These are phyloP conservation scores for Listronotus bonariensis DNA, from an alignment of 1,140 invertebrate genomes.

Conservation along the genomic window DNA sequence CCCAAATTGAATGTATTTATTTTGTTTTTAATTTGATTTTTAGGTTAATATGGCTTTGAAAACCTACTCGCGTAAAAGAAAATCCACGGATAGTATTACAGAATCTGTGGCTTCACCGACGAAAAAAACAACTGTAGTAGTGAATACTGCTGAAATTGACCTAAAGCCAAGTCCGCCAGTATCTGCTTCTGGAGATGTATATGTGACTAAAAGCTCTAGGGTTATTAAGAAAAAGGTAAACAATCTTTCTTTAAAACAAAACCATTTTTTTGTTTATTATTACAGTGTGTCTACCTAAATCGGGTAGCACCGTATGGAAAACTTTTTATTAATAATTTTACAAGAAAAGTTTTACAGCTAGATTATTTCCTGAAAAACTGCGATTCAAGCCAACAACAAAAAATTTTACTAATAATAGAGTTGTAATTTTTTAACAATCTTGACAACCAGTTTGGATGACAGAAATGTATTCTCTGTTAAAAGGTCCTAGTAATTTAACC, in stretches of 20 bases:
- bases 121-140: constrained; percentile 29
- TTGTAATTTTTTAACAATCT: no score
- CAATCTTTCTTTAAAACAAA: background rate
- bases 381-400: no score
- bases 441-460: no score
- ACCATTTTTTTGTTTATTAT: background rate
- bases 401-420: no score
- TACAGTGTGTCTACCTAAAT: no score
- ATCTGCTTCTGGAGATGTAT: constrained; percentile 35
- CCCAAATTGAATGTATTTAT: no score
- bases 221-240: constrained; percentile 65
- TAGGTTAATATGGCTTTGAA: constrained; percentile 44
- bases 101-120: constrained; percentile 18
- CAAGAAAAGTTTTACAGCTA: no score
- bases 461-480: no score
- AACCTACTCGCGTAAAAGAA: constrained; percentile 53
- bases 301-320: no score
- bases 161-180: constrained; percentile 11
- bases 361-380: no score
- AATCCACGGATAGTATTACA: constrained; percentile 40
- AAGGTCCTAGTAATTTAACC: no score
- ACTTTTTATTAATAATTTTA: no score
- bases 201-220: constrained; percentile 59
- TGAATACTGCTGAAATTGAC: constrained; percentile 28
- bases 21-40: background rate